A percentile compares a stretch with the other conserved stretches of the same genome.
Conservation (phyloP, 2,797 vertebrate genomes). For the Paedocypris micromegethes region DNA sequence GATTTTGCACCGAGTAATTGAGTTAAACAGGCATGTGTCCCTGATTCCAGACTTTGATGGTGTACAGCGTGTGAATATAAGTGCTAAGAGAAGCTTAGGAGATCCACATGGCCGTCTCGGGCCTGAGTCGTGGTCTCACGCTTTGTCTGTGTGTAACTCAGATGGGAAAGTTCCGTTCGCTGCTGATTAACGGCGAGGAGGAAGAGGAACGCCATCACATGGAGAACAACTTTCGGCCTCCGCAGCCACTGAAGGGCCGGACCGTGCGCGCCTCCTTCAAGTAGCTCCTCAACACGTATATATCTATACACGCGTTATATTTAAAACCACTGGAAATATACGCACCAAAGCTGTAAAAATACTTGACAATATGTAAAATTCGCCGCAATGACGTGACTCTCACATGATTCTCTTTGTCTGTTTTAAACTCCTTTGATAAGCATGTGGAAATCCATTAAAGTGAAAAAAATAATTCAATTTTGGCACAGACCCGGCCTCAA, state of each 20-base stretch:
- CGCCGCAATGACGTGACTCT: too few relatives aligned
- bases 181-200: conserved; percentile 77
- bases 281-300: conserved; percentile 42
- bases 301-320: not conserved
- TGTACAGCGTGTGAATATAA: conserved; percentile 58
- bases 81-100: conserved; percentile 55
- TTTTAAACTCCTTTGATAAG: too few relatives aligned
- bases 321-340: not conserved
- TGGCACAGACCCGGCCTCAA: too few relatives aligned
- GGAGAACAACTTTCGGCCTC: conserved; percentile 94
- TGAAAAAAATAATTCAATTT: too few relatives aligned
- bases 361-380: too few relatives aligned
- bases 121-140: not conserved
- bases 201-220: conserved; percentile 79
- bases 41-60: conserved; percentile 54
- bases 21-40: too few relatives aligned
- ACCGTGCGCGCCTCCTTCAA: conserved; percentile 83
- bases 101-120: conserved; percentile 41
- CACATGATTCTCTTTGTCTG: too few relatives aligned
- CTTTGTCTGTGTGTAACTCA: conserved; percentile 46
- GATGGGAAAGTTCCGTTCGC: conserved; percentile 88
- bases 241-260: conserved; percentile 87
- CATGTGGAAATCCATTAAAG: too few relatives aligned
- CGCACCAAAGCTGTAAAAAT: too few relatives aligned
- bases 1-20: too few relatives aligned